phyloP scores from a whole-genome alignment of 2,113 vertebrate genomes.

The Nothoprocta perdicaria region DNA sequence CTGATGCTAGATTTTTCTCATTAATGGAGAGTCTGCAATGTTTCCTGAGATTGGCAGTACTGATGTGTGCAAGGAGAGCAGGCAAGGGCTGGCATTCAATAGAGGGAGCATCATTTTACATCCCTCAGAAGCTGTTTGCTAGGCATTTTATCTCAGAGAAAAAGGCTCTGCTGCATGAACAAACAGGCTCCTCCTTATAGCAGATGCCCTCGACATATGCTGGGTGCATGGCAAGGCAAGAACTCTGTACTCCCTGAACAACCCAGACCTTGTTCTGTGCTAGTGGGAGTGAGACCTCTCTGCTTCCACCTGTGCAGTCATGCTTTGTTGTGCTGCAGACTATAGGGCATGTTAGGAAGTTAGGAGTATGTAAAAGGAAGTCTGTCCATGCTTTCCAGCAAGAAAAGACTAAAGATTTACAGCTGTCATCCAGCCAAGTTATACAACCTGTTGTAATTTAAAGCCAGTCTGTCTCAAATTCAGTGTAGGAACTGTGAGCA shows the following conservation, averaged over 20 bases:
- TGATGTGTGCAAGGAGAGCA: not conserved
- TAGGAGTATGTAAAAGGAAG: not conserved
- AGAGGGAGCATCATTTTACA: not conserved
- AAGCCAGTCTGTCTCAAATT: not conserved
- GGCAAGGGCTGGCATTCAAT: not conserved
- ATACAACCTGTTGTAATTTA: not conserved
- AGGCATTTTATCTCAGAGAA: not conserved
- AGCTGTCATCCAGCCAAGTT: not conserved
- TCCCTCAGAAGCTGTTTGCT: not conserved
- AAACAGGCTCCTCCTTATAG: not conserved
- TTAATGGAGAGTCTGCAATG: not conserved
- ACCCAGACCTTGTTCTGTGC: not conserved
- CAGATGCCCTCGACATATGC: not conserved
- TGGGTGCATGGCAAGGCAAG: not conserved
- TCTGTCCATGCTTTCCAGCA: not conserved
- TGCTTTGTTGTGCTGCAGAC: not conserved
- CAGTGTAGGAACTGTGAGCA: not conserved
- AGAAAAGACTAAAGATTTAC: not conserved
- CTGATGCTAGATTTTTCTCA: not conserved
- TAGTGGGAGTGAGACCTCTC: not conserved
- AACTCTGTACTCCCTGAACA: not conserved
- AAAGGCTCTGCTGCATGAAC: not conserved
- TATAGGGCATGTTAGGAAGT: not conserved
- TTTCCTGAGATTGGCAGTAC: not conserved
- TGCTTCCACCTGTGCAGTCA: not conserved